A percentile compares a stretch with the other conserved stretches of the same genome.
Conservation (phyloP, 1,140 invertebrate species). For the Heliconius eleuchia region DNA sequence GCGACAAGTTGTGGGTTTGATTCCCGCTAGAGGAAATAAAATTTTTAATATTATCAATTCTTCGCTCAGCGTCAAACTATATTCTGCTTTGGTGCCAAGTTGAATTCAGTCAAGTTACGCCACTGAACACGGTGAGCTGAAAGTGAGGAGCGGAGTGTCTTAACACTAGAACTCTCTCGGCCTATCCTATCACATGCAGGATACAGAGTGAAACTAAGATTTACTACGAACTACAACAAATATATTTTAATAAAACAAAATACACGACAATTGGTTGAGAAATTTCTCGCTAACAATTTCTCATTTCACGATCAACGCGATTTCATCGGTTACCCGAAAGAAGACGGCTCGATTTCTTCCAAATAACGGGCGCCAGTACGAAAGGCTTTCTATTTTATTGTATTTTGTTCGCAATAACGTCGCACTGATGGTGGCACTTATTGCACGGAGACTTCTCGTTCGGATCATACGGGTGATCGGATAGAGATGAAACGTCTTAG, state of each 20-base stretch:
- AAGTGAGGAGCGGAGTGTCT: no score
- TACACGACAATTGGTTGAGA: not conserved
- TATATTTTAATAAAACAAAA: not conserved
- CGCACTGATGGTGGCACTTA: slow-evolving; percentile 70
- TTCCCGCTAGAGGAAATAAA: no score
- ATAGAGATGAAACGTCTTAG: slow-evolving; percentile 13
- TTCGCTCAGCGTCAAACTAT: no score
- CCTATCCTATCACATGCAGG: not conserved
- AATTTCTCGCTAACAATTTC: slow-evolving; percentile 17
- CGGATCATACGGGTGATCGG: slow-evolving; percentile 40
- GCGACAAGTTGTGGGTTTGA: no score
- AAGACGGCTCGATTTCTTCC: slow-evolving; percentile 24
- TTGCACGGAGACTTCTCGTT: slow-evolving; percentile 68
- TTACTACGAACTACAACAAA: not conserved
- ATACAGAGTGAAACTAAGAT: not conserved
- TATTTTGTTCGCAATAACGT: slow-evolving; percentile 64
- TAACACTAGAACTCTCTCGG: no score
- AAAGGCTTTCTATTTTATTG: slow-evolving; percentile 74
- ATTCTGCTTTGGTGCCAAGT: no score
- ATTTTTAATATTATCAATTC: no score
- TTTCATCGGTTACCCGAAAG: slow-evolving; percentile 27
- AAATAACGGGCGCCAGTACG: slow-evolving; percentile 33
- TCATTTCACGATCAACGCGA: slow-evolving; percentile 16
- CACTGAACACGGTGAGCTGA: no score
- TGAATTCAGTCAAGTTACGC: no score